phyloP scores from a whole-genome alignment of 1,140 invertebrate genomes.

The Dreissena polymorpha region DNA sequence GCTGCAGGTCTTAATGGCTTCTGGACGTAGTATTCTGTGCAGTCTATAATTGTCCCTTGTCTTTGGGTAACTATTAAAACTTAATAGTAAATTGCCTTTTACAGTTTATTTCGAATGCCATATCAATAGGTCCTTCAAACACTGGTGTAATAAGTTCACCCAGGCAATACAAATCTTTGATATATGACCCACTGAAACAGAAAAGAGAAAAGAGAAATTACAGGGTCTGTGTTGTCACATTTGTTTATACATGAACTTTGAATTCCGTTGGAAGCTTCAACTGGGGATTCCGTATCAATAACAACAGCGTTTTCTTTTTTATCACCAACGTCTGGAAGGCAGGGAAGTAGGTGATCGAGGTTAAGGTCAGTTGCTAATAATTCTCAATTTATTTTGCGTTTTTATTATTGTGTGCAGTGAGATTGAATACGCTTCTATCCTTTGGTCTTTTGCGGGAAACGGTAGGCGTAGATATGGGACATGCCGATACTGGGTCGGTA shows the following conservation, averaged over 20 bases:
- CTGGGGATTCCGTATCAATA: not conserved
- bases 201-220: slow-evolving; percentile 21
- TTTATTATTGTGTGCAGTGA: not conserved
- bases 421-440: not conserved
- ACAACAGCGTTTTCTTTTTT: not conserved
- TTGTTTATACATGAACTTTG: not conserved
- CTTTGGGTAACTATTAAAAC: not conserved
- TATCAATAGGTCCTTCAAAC: slow-evolving; percentile 2
- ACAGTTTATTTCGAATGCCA: slow-evolving; percentile 17
- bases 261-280: not conserved
- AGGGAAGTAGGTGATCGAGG: not conserved
- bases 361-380: not conserved
- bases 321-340: not conserved
- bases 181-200: slow-evolving; percentile 14
- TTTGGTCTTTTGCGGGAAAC: not conserved
- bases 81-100: too few relatives aligned
- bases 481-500: not conserved
- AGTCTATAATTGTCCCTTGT: slow-evolving; percentile 36
- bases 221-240: not conserved
- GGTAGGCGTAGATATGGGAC: not conserved
- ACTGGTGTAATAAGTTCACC: slow-evolving; percentile 34
- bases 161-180: slow-evolving; percentile 14
- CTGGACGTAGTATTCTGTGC: slow-evolving; percentile 30
- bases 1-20: slow-evolving; percentile 26
- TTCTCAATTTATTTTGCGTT: not conserved